Percentiles rank a stretch among this genome's conserved stretches.
phyloP scores from a whole-genome alignment of 2,888 invertebrate species.

The Brachypalpus laphriformis region DNA sequence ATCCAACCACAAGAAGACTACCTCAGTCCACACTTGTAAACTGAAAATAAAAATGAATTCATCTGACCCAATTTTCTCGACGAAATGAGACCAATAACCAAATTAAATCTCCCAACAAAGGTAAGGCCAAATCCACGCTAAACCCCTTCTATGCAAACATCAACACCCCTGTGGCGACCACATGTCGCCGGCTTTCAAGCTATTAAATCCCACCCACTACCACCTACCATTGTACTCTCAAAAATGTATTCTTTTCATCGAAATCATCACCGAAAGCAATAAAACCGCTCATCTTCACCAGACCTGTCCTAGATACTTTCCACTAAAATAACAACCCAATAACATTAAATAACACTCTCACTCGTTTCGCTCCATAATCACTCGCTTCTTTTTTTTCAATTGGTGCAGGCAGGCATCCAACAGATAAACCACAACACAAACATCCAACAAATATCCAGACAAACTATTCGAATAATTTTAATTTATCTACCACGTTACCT shows the following conservation, averaged over 20 bases:
- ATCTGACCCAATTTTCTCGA: not conserved
- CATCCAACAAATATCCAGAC: slow-evolving; percentile 17
- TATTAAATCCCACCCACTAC: not conserved
- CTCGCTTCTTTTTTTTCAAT: slow-evolving; percentile 7
- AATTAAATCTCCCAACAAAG: too few relatives aligned
- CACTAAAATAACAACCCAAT: slow-evolving; percentile 17
- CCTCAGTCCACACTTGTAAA: too few relatives aligned
- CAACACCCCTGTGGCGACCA: not conserved
- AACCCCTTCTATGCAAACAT: too few relatives aligned
- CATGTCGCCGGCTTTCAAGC: not conserved
- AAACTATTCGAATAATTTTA: slow-evolving; percentile 42
- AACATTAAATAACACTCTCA: slow-evolving; percentile 53
- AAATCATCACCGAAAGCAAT: slow-evolving; percentile 30
- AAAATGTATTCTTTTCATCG: slow-evolving; percentile 19
- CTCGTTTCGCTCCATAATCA: slow-evolving; percentile 33
- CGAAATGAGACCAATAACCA: not conserved
- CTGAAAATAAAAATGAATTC: not conserved
- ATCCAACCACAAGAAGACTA: too few relatives aligned
- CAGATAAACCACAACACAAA: not conserved
- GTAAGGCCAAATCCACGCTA: not conserved
- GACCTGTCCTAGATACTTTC: slow-evolving; percentile 8
- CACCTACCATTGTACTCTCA: not conserved
- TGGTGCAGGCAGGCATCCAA: slow-evolving; percentile 5
- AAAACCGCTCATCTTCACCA: slow-evolving; percentile 7
- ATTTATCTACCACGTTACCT: slow-evolving; percentile 16